phyloP scores from a whole-genome alignment of 2,113 vertebrate genomes.

The Melanerpes formicivorus region DNA sequence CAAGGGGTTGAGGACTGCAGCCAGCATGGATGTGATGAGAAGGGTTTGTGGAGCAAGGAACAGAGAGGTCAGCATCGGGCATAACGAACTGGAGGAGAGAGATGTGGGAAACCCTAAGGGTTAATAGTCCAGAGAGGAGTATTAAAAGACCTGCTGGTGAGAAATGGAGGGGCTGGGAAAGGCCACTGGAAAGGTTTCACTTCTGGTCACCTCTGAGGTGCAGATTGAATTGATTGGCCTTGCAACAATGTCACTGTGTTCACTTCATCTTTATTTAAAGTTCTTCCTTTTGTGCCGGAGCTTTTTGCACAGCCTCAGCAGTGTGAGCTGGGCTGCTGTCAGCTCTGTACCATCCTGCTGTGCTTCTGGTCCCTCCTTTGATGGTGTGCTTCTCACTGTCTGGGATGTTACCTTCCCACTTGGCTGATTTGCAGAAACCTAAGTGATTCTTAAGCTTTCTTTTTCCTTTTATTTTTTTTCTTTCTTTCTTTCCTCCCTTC shows the following conservation, averaged over 20 bases:
- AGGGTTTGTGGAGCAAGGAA: background rate
- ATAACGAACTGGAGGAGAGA: background rate
- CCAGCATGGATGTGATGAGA: background rate
- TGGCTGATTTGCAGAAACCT: background rate
- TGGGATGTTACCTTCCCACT: background rate
- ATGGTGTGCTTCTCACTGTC: background rate
- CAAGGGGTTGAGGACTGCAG: background rate
- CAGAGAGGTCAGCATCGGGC: background rate
- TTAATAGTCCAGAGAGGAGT: background rate
- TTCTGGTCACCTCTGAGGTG: slow-evolving; percentile 42
- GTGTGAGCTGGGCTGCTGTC: background rate
- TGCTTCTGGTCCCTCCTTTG: slow-evolving; percentile 22
- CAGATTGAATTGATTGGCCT: background rate
- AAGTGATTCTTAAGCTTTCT: background rate
- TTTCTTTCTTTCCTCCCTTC: background rate
- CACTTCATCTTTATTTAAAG: slow-evolving; percentile 60
- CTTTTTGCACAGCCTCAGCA: background rate
- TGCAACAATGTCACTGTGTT: background rate
- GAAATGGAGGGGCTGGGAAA: slow-evolving; percentile 51
- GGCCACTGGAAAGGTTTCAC: slow-evolving; percentile 3
- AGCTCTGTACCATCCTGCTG: background rate
- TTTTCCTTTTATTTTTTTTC: no score
- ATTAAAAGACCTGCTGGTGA: slow-evolving; percentile 24
- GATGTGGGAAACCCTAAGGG: background rate
- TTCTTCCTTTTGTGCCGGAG: slow-evolving; percentile 6